These are phyloP conservation scores for Trochalopteron elliotii DNA, from an alignment of 2,113 vertebrate genomes.

Conservation along the genomic window DNA sequence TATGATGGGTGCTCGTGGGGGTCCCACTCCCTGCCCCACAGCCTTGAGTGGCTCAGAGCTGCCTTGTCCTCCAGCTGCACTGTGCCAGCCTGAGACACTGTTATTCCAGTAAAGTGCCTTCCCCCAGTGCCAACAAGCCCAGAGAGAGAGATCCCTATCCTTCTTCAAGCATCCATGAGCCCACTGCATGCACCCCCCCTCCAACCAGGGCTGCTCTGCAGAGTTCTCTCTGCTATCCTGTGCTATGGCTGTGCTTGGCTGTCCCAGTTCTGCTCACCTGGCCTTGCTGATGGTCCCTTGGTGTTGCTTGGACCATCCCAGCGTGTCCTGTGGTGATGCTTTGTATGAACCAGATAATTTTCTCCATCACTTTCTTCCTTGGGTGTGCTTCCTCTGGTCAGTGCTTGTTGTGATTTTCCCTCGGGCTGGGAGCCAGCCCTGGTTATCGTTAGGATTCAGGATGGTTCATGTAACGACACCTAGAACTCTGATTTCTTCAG, in stretches of 20 bases:
- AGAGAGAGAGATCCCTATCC: accelerated
- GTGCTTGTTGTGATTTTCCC: background rate
- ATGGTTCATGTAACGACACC: too few relatives aligned
- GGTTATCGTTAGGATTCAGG: too few relatives aligned
- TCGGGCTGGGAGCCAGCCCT: background rate
- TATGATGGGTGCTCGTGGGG: background rate
- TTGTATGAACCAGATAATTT: background rate
- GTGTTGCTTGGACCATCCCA: background rate
- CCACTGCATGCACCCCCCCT: accelerated
- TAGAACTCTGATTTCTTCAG: too few relatives aligned
- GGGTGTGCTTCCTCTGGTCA: background rate
- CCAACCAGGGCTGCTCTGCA: background rate
- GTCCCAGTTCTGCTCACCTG: background rate
- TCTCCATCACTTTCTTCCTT: background rate
- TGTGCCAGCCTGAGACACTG: background rate
- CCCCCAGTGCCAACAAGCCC: accelerated
- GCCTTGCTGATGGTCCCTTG: background rate
- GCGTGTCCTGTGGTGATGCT: accelerated
- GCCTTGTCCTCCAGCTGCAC: background rate
- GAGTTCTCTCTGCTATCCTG: background rate
- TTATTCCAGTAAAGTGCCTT: background rate
- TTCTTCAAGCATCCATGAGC: background rate
- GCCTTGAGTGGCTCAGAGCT: background rate
- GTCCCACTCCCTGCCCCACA: accelerated
- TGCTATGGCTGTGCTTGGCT: background rate